phyloP scores from a whole-genome alignment of 2,888 invertebrate species.

The Polydrusus pterygomalis region DNA sequence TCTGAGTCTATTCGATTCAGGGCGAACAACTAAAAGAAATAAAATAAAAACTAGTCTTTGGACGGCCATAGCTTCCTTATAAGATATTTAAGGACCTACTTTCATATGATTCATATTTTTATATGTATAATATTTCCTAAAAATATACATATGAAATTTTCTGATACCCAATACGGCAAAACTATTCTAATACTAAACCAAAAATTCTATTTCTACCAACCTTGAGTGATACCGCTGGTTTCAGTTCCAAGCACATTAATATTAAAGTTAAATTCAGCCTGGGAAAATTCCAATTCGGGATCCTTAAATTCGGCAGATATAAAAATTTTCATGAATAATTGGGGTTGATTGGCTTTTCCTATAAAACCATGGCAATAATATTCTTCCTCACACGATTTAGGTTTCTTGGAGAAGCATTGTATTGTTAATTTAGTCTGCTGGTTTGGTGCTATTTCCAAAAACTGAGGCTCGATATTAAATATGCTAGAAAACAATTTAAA shows the following conservation, averaged over 20 bases:
- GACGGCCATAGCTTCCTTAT: too few species aligned
- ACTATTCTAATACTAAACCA: too few species aligned
- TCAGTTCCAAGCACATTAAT: slow-evolving; percentile 69
- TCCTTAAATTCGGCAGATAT: slow-evolving; percentile 76
- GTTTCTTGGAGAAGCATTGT: slow-evolving; percentile 64
- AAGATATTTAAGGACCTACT: too few species aligned
- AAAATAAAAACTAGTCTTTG: too few species aligned
- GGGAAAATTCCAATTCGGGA: slow-evolving; percentile 75
- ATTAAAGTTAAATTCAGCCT: slow-evolving; percentile 73
- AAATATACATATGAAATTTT: too few species aligned
- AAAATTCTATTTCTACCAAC: slow-evolving; percentile 11
- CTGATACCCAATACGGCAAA: too few species aligned
- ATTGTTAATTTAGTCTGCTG: slow-evolving; percentile 66
- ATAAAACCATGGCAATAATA: slow-evolving; percentile 77
- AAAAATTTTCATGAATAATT: slow-evolving; percentile 73
- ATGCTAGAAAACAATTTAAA: slow-evolving; percentile 65
- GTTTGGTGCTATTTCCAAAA: slow-evolving; percentile 72
- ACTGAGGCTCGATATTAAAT: slow-evolving; percentile 73
- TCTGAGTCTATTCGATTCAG: too few species aligned
- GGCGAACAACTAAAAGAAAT: too few species aligned
- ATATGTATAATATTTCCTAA: too few species aligned
- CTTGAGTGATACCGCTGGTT: slow-evolving; percentile 25
- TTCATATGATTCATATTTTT: too few species aligned
- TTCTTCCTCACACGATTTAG: slow-evolving; percentile 73
- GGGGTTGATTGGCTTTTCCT: slow-evolving; percentile 75